These are phyloP conservation scores for Temnothorax longispinosus DNA, from an alignment of 1,140 invertebrate genomes.

Conservation along the genomic window DNA sequence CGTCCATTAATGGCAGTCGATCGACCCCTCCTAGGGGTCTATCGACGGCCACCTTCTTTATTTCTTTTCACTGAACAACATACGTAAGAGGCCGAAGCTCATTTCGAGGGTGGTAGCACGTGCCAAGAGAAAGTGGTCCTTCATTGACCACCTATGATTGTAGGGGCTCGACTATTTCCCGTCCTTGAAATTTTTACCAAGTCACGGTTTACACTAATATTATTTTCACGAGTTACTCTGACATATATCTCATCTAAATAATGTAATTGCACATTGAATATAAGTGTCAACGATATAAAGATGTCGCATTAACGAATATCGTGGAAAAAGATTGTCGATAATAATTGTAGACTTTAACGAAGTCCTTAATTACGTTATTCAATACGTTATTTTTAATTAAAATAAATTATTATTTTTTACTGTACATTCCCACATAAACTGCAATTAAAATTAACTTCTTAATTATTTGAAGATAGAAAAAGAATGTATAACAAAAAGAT, in stretches of 20 bases:
- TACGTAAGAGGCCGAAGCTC: slow-evolving; percentile 64
- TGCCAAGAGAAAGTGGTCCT: slow-evolving; percentile 66
- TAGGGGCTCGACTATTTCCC: not conserved
- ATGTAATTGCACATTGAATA: not conserved
- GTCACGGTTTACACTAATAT: not conserved
- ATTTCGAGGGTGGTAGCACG: slow-evolving; percentile 72
- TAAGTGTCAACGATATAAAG: not conserved
- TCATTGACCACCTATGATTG: slow-evolving; percentile 51
- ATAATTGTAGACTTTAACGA: not conserved
- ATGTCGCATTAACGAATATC: not conserved
- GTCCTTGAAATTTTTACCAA: not conserved
- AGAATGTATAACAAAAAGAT: not conserved
- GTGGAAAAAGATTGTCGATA: not conserved
- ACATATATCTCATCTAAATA: not conserved
- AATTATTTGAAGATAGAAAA: too few relatives aligned
- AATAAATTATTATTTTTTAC: not conserved
- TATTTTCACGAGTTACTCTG: not conserved
- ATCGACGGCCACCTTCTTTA: slow-evolving; percentile 68
- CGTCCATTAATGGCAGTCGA: slow-evolving; percentile 78
- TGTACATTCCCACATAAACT: not conserved
- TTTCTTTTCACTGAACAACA: slow-evolving; percentile 74
- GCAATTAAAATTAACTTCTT: too few relatives aligned
- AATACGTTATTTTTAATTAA: not conserved
- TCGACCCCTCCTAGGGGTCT: slow-evolving; percentile 70
- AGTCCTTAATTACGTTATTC: not conserved